These are phyloP conservation scores for Gorsachius magnificus DNA, from an alignment of 2,797 vertebrate species.

Conservation along the genomic window DNA sequence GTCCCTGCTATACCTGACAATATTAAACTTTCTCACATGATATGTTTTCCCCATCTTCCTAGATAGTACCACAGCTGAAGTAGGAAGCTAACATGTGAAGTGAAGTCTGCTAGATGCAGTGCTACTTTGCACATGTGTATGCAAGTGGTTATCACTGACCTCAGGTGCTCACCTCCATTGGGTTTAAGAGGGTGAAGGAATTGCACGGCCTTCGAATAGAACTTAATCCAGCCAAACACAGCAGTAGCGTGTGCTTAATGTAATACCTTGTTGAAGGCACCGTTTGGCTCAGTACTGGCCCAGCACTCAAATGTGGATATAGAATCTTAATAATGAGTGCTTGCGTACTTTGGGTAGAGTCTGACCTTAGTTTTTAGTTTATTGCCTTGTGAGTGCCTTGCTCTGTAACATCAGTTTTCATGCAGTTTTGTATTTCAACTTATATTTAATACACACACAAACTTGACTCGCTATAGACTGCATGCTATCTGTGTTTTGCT, in stretches of 20 bases:
- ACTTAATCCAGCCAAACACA: background rate
- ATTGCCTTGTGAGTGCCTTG: background rate
- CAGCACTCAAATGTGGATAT: background rate
- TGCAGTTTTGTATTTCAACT: background rate
- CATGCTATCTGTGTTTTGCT: background rate
- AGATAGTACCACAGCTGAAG: background rate
- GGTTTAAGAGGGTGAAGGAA: background rate
- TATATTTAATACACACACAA: background rate
- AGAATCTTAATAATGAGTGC: too few relatives aligned
- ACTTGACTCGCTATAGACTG: background rate
- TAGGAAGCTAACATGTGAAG: background rate
- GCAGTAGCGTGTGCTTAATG: background rate
- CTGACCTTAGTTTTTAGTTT: background rate
- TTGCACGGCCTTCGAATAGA: background rate
- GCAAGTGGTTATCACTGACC: background rate
- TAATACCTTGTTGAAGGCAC: background rate
- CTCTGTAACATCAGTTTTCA: background rate
- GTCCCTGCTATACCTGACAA: background rate
- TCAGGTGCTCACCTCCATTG: background rate
- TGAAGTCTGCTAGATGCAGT: background rate
- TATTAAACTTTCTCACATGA: background rate
- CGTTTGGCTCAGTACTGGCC: background rate
- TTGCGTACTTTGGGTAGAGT: background rate
- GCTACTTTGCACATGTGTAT: rapidly evolving
- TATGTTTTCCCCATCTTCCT: background rate